Conservation (phyloP, 1,140 invertebrate genomes). For the Neodiprion fabricii region DNA sequence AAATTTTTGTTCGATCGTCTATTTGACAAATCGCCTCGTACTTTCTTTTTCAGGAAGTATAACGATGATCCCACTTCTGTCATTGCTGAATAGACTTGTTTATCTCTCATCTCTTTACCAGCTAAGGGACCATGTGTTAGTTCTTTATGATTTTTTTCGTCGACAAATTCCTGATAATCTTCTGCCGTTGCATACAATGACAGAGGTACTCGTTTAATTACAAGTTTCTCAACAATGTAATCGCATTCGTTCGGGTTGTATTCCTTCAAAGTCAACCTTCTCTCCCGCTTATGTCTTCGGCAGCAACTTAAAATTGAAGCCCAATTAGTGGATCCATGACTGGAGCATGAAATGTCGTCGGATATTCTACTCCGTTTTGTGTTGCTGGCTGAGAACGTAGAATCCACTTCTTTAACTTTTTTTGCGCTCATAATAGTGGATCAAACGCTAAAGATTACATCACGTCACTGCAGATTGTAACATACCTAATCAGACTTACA, state of each 20-base stretch:
- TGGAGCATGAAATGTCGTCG: slow-evolving; percentile 1
- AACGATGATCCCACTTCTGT: slow-evolving; percentile 13
- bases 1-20: slow-evolving; percentile 14
- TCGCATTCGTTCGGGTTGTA: slow-evolving; percentile 21
- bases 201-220: slow-evolving; percentile 26
- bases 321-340: background rate
- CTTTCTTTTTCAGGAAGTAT: slow-evolving; percentile 15
- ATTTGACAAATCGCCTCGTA: slow-evolving; percentile 15
- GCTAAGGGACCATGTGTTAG: background rate
- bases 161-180: slow-evolving; percentile 13
- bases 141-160: background rate
- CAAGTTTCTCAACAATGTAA: slow-evolving; percentile 31
- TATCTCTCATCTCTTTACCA: background rate
- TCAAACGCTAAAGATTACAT: too few relatives aligned
- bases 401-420: background rate
- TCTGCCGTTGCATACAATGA: slow-evolving; percentile 19
- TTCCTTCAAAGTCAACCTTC: background rate
- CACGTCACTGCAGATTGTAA: too few relatives aligned
- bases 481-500: too few relatives aligned
- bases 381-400: background rate
- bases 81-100: slow-evolving; percentile 8
- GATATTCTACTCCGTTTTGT: background rate
- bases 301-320: slow-evolving; percentile 10
- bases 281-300: background rate
- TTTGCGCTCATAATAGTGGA: background rate